Evolutionary conservation across 2,888 invertebrate species (phyloP), one percentile per base, ranked within the genome.

Genomic region (Keiferia lycopersicella): DNA sequence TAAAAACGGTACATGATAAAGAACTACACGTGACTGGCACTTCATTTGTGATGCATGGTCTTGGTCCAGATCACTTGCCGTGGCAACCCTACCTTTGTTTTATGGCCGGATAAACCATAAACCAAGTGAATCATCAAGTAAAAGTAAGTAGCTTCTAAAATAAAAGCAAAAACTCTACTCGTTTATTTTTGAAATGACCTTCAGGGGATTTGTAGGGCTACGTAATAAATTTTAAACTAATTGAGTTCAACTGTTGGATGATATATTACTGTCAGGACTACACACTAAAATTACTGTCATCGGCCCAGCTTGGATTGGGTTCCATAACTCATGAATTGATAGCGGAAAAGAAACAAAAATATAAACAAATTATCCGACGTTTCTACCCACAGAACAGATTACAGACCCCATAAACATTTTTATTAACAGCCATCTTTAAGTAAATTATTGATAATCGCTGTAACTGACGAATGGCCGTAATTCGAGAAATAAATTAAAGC

Each of bases 251-350:
- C 67, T 71, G 68, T 67, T 69, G 64, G 68, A 67, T 74, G 73
- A 79, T 78, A 69, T 76, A 82, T 77, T 62, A 73, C 68, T 20
- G 18, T 50, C 50, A 50, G 12, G 64, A 65, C 67, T 71, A 74
- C 77, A 67, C 71, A 75, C 76, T 75, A 72, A 79, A 74, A 79
- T 81, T 75, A 80, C 73, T 76, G 77, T 79, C 77, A 73, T 70
- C 73, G 30, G 18, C 0, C 62, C 14, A 53, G 14, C 51, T 53
- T 12, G 62, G 22, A 16, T 39, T 57, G 65, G 64, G 69, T 53
- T 66, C 64, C 71, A 75, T 81, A 77, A 65, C 75, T 71, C 48
- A 65, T 51, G 56, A 61, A 30, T 34, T 30, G 26, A 34, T 57
- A 39, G 56, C 53, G 53, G 38, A 77, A 68, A 68, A 66, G 69